Evolutionary conservation across 2,113 vertebrate genomes (phyloP).

Genomic region (Takifugu bimaculatus): DNA sequence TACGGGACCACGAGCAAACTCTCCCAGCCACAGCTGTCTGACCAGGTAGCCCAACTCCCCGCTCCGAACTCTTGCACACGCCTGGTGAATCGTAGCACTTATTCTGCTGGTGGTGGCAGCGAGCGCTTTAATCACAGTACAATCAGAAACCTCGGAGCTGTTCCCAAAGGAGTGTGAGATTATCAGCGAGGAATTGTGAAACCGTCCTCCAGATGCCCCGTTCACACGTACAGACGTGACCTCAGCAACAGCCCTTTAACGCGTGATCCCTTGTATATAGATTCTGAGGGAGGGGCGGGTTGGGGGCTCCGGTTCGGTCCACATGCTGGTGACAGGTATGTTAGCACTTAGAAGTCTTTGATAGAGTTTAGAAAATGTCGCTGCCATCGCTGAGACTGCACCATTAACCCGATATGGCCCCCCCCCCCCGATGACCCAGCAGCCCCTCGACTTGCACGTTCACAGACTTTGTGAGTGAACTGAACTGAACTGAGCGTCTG

Average conservation of each 20-base stretch:
- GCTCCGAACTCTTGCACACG: conserved; percentile 35
- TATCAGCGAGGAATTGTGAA: too few relatives aligned
- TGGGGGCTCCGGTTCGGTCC: conserved; percentile 37
- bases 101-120: conserved; percentile 1
- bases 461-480: conserved; percentile 19
- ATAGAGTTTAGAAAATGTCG: conserved; percentile 28
- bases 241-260: conserved; percentile 44
- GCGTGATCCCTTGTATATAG: conserved; percentile 13
- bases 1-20: conserved; percentile 76
- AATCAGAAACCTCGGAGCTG: conserved; percentile 66
- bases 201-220: conserved; percentile 38
- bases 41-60: background rate
- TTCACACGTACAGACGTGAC: conserved; percentile 41
- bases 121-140: conserved; percentile 45
- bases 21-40: conserved; percentile 14
- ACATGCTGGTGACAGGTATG: conserved; percentile 16
- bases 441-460: conserved; percentile 13
- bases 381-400: background rate
- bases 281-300: conserved; percentile 27
- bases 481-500: background rate
- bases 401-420: background rate
- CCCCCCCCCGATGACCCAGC: conserved; percentile 3
- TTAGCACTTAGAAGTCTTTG: conserved; percentile 47
- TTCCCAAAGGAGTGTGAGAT: conserved; percentile 62
- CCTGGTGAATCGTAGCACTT: conserved; percentile 55